These are phyloP conservation scores for Protodeltote pygarga DNA, from an alignment of 2,888 invertebrate genomes.

Conservation along the genomic window DNA sequence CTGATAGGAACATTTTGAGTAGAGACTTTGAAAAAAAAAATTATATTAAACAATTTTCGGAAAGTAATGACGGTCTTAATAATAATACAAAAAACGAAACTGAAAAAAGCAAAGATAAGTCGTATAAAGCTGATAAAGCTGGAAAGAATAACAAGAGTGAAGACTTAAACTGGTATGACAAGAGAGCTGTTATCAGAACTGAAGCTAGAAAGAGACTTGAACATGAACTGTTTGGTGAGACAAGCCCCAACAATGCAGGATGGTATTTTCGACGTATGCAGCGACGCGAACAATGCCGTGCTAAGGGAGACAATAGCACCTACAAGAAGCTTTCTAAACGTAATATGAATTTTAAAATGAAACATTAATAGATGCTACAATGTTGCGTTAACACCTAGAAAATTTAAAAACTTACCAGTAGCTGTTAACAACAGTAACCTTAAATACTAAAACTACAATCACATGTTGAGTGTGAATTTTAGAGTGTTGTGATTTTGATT, in stretches of 20 bases:
- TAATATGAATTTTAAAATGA: slow-evolving; percentile 76
- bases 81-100: slow-evolving; percentile 26
- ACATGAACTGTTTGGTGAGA: slow-evolving; percentile 70
- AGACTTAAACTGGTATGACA: slow-evolving; percentile 72
- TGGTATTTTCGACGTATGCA: slow-evolving; percentile 84
- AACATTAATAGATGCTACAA: slow-evolving; percentile 56
- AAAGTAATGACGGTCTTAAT: slow-evolving; percentile 43
- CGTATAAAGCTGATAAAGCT: slow-evolving; percentile 32
- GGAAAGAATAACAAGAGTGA: slow-evolving; percentile 50
- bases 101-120: slow-evolving; percentile 27
- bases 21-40: slow-evolving; percentile 52
- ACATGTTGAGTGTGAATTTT: no score
- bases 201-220: slow-evolving; percentile 75
- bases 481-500: no score
- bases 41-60: slow-evolving; percentile 55
- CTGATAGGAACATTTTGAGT: slow-evolving; percentile 53
- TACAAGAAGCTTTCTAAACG: slow-evolving; percentile 68
- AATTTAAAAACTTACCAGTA: slow-evolving; percentile 16
- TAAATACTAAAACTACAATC: not conserved
- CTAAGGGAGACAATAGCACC: slow-evolving; percentile 72
- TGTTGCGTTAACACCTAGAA: slow-evolving; percentile 23
- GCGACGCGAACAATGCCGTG: slow-evolving; percentile 77
- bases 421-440: slow-evolving; percentile 6
- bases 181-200: slow-evolving; percentile 67
- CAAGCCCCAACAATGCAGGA: slow-evolving; percentile 68